Conservation (phyloP, 2,888 invertebrate genomes). For the Calameuta idolon region DNA sequence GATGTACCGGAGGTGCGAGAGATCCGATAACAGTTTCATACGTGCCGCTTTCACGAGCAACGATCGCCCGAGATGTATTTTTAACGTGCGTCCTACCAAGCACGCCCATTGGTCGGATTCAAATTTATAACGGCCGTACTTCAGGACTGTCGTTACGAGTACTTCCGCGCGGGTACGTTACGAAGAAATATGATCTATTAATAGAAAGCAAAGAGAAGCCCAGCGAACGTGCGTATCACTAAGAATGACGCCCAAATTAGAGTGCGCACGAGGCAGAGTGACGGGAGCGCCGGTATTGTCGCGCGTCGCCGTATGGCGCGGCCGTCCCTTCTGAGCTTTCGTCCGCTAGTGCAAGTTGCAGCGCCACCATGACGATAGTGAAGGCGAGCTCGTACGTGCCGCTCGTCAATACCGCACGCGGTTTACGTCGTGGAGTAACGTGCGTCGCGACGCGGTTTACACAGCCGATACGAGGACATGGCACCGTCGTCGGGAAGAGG, state of each 20-base stretch:
- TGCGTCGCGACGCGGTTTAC: slow-evolving; percentile 12
- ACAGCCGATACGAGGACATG: slow-evolving; percentile 12
- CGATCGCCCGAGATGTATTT: background rate
- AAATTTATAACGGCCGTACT: background rate
- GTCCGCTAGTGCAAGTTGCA: slow-evolving; percentile 18
- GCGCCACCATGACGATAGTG: slow-evolving; percentile 22
- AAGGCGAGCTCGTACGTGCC: slow-evolving; percentile 27
- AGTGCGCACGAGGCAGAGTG: slow-evolving; percentile 2
- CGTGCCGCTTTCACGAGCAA: background rate
- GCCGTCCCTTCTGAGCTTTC: background rate
- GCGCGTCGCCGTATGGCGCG: background rate
- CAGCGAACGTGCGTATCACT: background rate
- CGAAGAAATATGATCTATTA: background rate
- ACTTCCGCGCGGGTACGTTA: background rate
- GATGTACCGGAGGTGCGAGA: background rate
- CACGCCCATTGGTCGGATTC: background rate
- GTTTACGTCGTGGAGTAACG: slow-evolving; percentile 21
- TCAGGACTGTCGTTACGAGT: background rate
- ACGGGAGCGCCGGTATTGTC: background rate
- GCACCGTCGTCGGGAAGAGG: background rate
- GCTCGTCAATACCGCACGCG: slow-evolving; percentile 20
- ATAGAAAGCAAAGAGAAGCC: background rate
- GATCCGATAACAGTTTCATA: background rate
- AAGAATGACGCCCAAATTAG: slow-evolving; percentile 4
- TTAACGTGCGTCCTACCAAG: no score